Base-by-base conservation (phyloP, 53 echinoderm and acorn worm species). In the Crossaster papposus region DNA sequence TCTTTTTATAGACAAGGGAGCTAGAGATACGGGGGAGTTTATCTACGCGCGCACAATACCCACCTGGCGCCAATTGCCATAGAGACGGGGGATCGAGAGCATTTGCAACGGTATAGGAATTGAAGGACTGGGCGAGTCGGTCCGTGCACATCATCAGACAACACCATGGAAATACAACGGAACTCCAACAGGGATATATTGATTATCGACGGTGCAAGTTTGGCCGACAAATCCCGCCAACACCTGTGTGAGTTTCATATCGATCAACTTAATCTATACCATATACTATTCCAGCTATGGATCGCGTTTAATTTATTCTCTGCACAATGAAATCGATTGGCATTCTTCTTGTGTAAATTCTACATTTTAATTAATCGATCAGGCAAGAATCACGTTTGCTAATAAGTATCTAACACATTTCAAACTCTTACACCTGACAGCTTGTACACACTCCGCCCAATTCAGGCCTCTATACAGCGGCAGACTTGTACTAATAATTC, bases 171-270 rank as follows among this genome's bases (percentile, higher is more conserved):
- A 23, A 54, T 87, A 87, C 54, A 87, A 44, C 36, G 70, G 14
- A 92, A 81, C 33, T 81, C 89, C 30, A 94, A 95, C 65, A 87
- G 93, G 85, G 96, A 94, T 68, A 93, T 96, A 77, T 72, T 99
- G 33, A 81, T 99, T 72, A 96, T 99, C 36, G 99, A 99, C 90
- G 99, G 96, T 2, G 85, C 96, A 26, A 87, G 77, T 52, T 62
- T 76, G 72, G 77, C 72, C 35, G 87, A 87, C n/a, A 87, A 87
- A 87, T 76, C 87, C 26, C 76, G 87, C 87, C 54, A 87, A 72
- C 87, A 87, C 77, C 77, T 87, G 87, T 77, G 87, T 87, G 87
- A 87, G 87, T 87, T 87, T 31, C 0, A 6, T 74, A 74, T 74
- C 35, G 17, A 33, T 74, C 34, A 8, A 44, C 20, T 17, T 74